Conservation (phyloP, 2,797 vertebrate genomes). For the Cottoperca gobio region DNA sequence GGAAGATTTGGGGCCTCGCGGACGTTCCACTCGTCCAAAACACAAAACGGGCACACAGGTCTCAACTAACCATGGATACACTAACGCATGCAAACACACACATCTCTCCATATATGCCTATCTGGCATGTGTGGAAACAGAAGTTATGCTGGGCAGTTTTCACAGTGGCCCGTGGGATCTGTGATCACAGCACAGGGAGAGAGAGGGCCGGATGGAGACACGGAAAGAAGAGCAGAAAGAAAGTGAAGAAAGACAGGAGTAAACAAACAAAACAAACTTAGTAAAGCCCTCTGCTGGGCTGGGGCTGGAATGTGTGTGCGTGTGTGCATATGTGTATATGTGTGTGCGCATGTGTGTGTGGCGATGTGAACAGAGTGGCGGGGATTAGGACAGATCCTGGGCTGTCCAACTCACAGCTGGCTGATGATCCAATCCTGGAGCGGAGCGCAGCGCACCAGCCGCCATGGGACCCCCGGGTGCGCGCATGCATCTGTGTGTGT, state of each 20-base stretch:
- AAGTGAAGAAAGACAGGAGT: conserved; percentile 80
- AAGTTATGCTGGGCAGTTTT: conserved; percentile 73
- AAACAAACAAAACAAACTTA: conserved; percentile 88
- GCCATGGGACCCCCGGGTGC: conserved; percentile 79
- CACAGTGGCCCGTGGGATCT: conserved; percentile 71
- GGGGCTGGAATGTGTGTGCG: conserved; percentile 71
- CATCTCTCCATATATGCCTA: conserved; percentile 52
- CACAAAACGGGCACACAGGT: conserved; percentile 53
- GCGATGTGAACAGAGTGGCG: conserved; percentile 85
- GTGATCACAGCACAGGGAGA: conserved; percentile 64
- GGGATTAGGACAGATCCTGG: conserved; percentile 88
- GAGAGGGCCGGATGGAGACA: conserved; percentile 61
- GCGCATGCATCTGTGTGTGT: conserved; percentile 71
- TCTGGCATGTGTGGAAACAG: conserved; percentile 62
- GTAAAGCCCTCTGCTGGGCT: conserved; percentile 86
- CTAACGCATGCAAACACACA: conserved; percentile 63
- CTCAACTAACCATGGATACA: conserved; percentile 44
- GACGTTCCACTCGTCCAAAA: conserved; percentile 46
- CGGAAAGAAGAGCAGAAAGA: conserved; percentile 65
- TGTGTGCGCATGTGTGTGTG: conserved; percentile 65
- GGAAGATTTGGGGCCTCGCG: conserved; percentile 51
- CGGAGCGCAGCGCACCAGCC: conserved; percentile 81
- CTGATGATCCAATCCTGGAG: conserved; percentile 90
- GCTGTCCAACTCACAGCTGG: conserved; percentile 90
- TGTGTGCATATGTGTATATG: conserved; percentile 50